Percentiles rank a stretch among this genome's conserved stretches.
Evolutionary conservation across 2,113 vertebrate species (phyloP).

Genomic region (Tringa solitaria): DNA sequence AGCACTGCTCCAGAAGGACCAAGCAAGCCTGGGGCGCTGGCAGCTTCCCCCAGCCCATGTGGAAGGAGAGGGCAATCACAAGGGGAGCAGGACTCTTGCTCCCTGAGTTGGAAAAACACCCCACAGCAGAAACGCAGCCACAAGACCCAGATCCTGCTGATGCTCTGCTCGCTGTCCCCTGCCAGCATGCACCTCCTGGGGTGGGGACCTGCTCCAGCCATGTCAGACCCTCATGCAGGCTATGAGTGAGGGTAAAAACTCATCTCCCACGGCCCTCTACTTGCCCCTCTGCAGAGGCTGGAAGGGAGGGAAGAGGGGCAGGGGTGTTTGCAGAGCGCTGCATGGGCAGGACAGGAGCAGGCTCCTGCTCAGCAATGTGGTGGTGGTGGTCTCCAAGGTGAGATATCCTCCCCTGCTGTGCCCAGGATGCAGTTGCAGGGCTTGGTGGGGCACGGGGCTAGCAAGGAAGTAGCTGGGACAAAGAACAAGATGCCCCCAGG

Average conservation of each 20-base stretch:
- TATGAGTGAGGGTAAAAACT: not conserved
- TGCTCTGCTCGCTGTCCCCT: not conserved
- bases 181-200: rapidly evolving
- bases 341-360: not conserved
- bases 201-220: not conserved
- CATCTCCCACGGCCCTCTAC: not conserved
- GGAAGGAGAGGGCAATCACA: not conserved
- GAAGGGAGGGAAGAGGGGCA: not conserved
- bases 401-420: not conserved
- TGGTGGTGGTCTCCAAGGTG: not conserved
- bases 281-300: not conserved
- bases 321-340: not conserved
- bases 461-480: not conserved
- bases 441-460: not conserved
- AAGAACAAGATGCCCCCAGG: not conserved
- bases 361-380: not conserved
- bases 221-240: rapidly evolving
- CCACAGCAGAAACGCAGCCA: not conserved
- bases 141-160: not conserved
- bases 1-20: not conserved
- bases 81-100: not conserved
- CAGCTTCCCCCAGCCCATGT: not conserved
- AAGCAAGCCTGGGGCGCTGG: not conserved
- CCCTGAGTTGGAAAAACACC: not conserved
- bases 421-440: not conserved